phyloP scores from a whole-genome alignment of 2,888 invertebrate species.

The Nephrocerus scutellatus region DNA sequence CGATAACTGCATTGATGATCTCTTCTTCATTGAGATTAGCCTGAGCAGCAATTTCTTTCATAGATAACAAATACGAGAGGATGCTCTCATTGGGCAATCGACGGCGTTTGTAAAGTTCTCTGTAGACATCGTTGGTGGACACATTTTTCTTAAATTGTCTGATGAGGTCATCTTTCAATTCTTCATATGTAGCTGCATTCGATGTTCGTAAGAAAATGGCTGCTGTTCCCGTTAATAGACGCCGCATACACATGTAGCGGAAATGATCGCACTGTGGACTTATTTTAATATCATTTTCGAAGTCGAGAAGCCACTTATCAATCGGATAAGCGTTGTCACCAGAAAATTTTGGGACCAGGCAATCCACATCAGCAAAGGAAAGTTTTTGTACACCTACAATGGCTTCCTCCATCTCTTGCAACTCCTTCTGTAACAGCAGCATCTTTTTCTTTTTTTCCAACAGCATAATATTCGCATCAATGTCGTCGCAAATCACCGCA shows the following conservation, averaged over 20 bases:
- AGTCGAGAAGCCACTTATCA: slow-evolving; percentile 5
- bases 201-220: too few relatives aligned
- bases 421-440: too few relatives aligned
- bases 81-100: slow-evolving; percentile 9
- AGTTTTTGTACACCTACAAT: background rate
- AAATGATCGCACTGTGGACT: background rate
- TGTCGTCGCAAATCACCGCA: too few relatives aligned
- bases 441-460: too few relatives aligned
- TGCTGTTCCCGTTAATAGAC: too few relatives aligned
- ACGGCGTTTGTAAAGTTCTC: slow-evolving; percentile 5
- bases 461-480: too few relatives aligned
- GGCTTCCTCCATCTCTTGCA: too few relatives aligned
- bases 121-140: slow-evolving; percentile 8
- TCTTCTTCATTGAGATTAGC: slow-evolving; percentile 11
- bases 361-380: background rate
- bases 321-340: too few relatives aligned
- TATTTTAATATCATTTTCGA: slow-evolving; percentile 3
- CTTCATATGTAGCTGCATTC: too few relatives aligned
- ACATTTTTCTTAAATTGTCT: too few relatives aligned
- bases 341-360: slow-evolving; percentile 4
- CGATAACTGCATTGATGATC: slow-evolving; percentile 9
- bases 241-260: too few relatives aligned
- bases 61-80: slow-evolving; percentile 7
- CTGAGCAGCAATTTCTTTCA: slow-evolving; percentile 14
- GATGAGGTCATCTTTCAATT: background rate